phyloP scores from a whole-genome alignment of 1,140 invertebrate genomes.

The Drosophila miranda region DNA sequence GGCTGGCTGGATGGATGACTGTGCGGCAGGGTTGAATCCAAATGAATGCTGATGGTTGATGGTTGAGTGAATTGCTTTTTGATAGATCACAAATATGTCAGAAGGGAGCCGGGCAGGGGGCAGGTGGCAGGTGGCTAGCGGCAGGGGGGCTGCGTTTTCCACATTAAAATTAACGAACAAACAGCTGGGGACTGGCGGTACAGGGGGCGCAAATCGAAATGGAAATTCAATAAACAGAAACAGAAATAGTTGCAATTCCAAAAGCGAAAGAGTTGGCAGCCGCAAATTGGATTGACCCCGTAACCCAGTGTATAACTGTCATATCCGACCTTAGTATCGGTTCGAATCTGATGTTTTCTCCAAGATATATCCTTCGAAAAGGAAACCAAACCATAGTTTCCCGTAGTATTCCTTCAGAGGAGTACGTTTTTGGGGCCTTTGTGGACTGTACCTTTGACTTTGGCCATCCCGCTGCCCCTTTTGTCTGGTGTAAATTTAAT shows the following conservation, averaged over 20 bases:
- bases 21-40: conserved; percentile 21
- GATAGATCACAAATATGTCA: conserved; percentile 60
- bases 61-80: conserved; percentile 67
- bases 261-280: conserved; percentile 21
- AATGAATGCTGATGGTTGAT: conserved; percentile 46
- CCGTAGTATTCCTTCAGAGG: too few species aligned
- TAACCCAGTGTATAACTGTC: conserved; percentile 3
- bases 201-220: conserved; percentile 17
- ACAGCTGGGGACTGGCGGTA: too few species aligned
- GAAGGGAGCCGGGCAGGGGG: not conserved
- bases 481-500: conserved; percentile 25
- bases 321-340: not conserved
- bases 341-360: too few species aligned
- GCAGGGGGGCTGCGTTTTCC: not conserved
- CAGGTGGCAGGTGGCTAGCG: too few species aligned
- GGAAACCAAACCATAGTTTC: too few species aligned
- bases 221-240: conserved; percentile 32
- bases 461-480: too few species aligned
- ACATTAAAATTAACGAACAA: conserved; percentile 1
- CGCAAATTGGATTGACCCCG: conserved; percentile 41
- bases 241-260: conserved; percentile 27
- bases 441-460: too few species aligned
- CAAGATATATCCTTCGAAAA: too few species aligned
- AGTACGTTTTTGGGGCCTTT: too few species aligned
- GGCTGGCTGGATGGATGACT: not conserved